These are phyloP conservation scores for Drosophila formosana DNA, from an alignment of 2,888 invertebrate genomes.

Conservation along the genomic window DNA sequence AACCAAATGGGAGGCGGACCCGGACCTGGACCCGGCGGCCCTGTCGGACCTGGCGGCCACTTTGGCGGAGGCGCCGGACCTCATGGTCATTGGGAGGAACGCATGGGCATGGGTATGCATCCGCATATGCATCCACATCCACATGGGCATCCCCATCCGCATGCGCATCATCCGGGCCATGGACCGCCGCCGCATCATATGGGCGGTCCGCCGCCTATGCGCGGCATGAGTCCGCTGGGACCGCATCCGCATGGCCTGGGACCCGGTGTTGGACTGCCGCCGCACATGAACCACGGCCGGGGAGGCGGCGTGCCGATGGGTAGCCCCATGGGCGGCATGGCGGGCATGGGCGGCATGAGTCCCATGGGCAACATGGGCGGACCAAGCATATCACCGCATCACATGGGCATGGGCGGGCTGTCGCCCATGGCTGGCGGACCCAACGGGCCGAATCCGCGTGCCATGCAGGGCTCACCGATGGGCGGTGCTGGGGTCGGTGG, in stretches of 20 bases:
- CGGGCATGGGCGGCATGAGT: constrained; percentile 86
- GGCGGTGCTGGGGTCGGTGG: constrained; percentile 87
- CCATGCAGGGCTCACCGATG: constrained; percentile 88
- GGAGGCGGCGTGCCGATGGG: constrained; percentile 83
- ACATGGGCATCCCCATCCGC: constrained; percentile 87
- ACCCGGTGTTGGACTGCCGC: constrained; percentile 82
- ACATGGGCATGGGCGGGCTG: constrained; percentile 85
- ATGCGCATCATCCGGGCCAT: constrained; percentile 88
- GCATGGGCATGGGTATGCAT: constrained; percentile 86
- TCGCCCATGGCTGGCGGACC: constrained; percentile 86
- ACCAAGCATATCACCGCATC: constrained; percentile 85
- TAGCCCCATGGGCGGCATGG: constrained; percentile 87
- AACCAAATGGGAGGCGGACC: constrained; percentile 87
- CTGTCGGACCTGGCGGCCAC: constrained; percentile 73
- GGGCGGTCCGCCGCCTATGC: constrained; percentile 85
- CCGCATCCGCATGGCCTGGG: constrained; percentile 79
- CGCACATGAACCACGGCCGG: constrained; percentile 84
- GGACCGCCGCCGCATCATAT: constrained; percentile 87
- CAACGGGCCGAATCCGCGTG: constrained; percentile 86
- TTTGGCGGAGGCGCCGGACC: constrained; percentile 62
- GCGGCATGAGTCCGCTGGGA: constrained; percentile 85
- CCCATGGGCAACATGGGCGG: constrained; percentile 86
- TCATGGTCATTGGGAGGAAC: constrained; percentile 86
- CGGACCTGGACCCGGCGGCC: constrained; percentile 62
- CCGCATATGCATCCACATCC: constrained; percentile 89